These are phyloP conservation scores for Diglossa brunneiventris DNA, from an alignment of 2,113 vertebrate genomes.

Conservation along the genomic window DNA sequence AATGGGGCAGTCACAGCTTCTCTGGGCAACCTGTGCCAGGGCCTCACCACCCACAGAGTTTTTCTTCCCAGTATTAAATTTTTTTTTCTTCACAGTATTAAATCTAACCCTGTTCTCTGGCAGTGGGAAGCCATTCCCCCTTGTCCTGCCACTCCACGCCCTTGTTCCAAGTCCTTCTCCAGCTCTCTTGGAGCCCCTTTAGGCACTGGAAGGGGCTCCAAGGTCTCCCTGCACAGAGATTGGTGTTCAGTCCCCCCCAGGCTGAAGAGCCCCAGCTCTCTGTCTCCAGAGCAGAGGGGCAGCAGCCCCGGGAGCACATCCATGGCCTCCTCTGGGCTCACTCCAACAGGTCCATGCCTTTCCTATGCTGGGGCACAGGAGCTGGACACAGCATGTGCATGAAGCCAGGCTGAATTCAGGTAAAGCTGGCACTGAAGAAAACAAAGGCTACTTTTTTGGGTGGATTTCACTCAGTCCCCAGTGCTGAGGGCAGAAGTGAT, in stretches of 20 bases:
- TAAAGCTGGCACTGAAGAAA: background rate
- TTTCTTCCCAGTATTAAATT: background rate
- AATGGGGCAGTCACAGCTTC: background rate
- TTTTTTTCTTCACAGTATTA: background rate
- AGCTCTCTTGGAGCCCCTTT: background rate
- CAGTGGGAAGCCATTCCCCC: background rate
- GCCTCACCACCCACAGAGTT: rapidly evolving
- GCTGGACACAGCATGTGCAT: background rate
- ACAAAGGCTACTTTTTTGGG: background rate
- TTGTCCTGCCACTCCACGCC: background rate
- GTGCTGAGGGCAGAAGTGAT: background rate
- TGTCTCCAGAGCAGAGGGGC: background rate
- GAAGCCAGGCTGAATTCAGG: background rate
- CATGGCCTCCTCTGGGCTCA: background rate
- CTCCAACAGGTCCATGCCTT: background rate
- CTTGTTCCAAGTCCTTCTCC: background rate
- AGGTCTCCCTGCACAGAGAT: background rate
- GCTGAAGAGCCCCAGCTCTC: background rate
- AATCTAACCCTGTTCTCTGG: background rate
- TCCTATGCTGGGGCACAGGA: background rate
- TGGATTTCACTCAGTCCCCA: background rate
- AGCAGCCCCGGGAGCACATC: background rate
- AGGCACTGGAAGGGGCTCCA: background rate
- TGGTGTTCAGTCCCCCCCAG: background rate
- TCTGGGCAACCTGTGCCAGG: background rate